phyloP scores from a whole-genome alignment of 2,888 invertebrate genomes.

The Dicyrtomina minuta region DNA sequence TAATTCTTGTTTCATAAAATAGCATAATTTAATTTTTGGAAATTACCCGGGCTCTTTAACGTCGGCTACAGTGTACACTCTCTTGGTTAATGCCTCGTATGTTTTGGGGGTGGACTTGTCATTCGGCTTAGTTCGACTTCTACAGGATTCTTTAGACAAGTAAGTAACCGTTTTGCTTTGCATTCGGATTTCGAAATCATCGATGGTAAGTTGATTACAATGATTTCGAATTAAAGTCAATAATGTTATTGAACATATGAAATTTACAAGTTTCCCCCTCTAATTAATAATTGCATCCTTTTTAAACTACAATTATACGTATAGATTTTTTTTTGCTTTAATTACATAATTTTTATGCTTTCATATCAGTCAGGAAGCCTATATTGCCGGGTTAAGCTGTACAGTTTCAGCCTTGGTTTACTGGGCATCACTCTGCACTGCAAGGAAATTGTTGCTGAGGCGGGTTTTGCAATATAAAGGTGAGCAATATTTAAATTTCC shows the following conservation, averaged over 20 bases:
- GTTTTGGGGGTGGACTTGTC: conserved; percentile 8
- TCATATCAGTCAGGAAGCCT: background rate
- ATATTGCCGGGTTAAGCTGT: background rate
- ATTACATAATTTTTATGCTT: too few relatives aligned
- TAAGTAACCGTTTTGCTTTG: background rate
- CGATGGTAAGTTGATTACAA: too few relatives aligned
- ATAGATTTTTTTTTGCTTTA: too few relatives aligned
- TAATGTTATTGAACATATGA: too few relatives aligned
- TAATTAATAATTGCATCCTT: too few relatives aligned
- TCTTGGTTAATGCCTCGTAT: background rate
- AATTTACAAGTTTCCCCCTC: too few relatives aligned
- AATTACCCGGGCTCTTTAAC: conserved; percentile 9
- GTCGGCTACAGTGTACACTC: background rate
- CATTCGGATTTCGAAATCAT: too few relatives aligned
- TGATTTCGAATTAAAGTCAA: background rate
- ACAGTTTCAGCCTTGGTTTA: background rate
- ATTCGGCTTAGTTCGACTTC: background rate
- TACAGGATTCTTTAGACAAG: background rate
- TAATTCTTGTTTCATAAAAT: too few relatives aligned
- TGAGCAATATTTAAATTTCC: too few relatives aligned
- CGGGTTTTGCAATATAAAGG: conserved; percentile 9
- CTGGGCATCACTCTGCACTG: background rate
- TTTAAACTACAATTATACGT: too few relatives aligned
- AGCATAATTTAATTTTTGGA: conserved; percentile 14
- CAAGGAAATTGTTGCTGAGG: background rate